These are phyloP conservation scores for Beris chalybata DNA, from an alignment of 2,888 invertebrate genomes.

Conservation along the genomic window DNA sequence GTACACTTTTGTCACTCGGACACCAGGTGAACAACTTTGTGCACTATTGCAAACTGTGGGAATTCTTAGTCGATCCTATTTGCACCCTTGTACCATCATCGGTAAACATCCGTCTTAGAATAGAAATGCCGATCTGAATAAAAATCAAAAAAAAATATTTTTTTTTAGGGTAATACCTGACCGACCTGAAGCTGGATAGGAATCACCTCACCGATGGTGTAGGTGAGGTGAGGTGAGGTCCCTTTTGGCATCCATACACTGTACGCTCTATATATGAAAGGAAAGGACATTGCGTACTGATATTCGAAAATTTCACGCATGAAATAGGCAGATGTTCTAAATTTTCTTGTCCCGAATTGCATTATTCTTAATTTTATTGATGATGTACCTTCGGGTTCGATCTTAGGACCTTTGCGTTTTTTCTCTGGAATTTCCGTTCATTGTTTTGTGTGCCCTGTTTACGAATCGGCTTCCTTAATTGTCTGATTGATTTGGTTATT, in stretches of 20 bases:
- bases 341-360: constrained; percentile 29
- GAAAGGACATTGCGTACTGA: constrained; percentile 24
- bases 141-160: constrained; percentile 20
- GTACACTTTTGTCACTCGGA: constrained; percentile 21
- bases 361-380: constrained; percentile 34
- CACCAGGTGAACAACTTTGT: constrained; percentile 26
- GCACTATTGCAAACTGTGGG: constrained; percentile 18
- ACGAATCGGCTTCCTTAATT: constrained; percentile 19
- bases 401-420: constrained; percentile 31
- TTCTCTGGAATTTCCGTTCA: constrained; percentile 6
- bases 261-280: not conserved
- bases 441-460: constrained; percentile 22
- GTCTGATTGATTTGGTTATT: constrained; percentile 7
- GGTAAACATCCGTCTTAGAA: constrained; percentile 29
- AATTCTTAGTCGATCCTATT: constrained; percentile 20
- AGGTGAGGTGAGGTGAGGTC: no score
- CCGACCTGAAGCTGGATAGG: constrained; percentile 1
- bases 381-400: constrained; percentile 34
- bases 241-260: no score
- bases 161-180: constrained; percentile 24
- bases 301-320: constrained; percentile 32
- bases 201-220: constrained; percentile 6
- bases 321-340: constrained; percentile 34
- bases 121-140: constrained; percentile 23
- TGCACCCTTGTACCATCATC: constrained; percentile 18